Evolutionary conservation across 2,113 vertebrate species (phyloP).

Genomic region (Mastomys coucha): DNA sequence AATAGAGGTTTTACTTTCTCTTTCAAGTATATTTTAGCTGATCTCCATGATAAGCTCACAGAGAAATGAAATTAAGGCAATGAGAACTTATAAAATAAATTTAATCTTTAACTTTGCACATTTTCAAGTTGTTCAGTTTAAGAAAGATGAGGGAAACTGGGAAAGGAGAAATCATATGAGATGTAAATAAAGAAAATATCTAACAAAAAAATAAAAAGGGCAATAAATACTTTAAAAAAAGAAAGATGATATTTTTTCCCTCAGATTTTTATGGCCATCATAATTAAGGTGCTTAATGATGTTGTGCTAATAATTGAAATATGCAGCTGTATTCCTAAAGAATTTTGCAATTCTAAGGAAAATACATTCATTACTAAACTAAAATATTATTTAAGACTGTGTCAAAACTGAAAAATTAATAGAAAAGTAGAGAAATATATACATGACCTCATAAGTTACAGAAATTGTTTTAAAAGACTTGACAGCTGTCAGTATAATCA

Average conservation of each 20-base stretch:
- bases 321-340: not conserved
- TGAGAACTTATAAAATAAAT: not conserved
- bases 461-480: not conserved
- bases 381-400: not conserved
- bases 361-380: not conserved
- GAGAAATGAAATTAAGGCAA: slow-evolving; percentile 2
- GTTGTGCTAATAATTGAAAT: not conserved
- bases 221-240: too few species aligned
- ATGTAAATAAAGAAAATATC: too few species aligned
- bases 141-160: not conserved
- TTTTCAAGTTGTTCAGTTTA: slow-evolving; percentile 4
- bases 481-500: not conserved
- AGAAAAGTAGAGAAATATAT: not conserved
- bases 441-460: not conserved
- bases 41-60: not conserved
- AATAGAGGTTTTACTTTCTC: not conserved
- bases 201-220: too few species aligned
- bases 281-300: not conserved
- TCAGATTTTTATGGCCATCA: not conserved
- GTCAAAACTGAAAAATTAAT: not conserved
- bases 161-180: too few species aligned
- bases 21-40: slow-evolving; percentile 13
- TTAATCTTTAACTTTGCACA: slow-evolving; percentile 3
- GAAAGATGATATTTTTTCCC: not conserved
- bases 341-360: not conserved